These are phyloP conservation scores for Larimichthys polyactis DNA, from an alignment of 2,113 vertebrate genomes.

Conservation along the genomic window DNA sequence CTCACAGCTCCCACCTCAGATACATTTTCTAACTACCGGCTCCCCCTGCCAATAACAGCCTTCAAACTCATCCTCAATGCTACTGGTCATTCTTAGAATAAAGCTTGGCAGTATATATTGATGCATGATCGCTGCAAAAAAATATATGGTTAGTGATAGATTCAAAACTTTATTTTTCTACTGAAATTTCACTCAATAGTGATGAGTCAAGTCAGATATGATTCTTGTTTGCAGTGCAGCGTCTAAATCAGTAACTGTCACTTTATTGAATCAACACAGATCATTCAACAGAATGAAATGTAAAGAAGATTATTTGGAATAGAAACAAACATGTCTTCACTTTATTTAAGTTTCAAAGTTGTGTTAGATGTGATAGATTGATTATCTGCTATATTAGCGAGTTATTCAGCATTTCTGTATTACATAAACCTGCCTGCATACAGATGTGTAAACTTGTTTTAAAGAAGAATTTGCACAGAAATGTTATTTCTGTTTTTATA, in stretches of 20 bases:
- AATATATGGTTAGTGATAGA: neutral
- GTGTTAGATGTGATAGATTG: neutral
- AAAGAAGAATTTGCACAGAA: neutral
- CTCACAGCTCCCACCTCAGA: conserved; percentile 65
- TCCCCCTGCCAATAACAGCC: conserved; percentile 34
- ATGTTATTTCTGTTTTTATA: neutral
- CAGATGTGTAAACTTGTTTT: neutral
- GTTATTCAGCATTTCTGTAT: neutral
- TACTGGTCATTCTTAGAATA: conserved; percentile 1
- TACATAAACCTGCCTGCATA: neutral
- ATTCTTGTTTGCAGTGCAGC: conserved; percentile 7
- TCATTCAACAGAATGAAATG: neutral
- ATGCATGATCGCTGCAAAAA: neutral
- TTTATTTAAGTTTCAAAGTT: neutral
- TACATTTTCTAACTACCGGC: conserved; percentile 41
- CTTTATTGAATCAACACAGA: neutral
- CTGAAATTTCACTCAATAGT: neutral
- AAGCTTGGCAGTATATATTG: neutral
- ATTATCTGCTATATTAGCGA: neutral
- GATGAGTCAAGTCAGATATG: neutral
- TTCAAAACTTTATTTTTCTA: neutral
- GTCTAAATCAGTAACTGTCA: conserved; percentile 16
- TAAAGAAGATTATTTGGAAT: neutral
- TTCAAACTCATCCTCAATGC: conserved; percentile 38
- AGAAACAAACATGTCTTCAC: neutral